Conservation (phyloP, 2,888 invertebrate genomes). For the Abscondita cerata region DNA sequence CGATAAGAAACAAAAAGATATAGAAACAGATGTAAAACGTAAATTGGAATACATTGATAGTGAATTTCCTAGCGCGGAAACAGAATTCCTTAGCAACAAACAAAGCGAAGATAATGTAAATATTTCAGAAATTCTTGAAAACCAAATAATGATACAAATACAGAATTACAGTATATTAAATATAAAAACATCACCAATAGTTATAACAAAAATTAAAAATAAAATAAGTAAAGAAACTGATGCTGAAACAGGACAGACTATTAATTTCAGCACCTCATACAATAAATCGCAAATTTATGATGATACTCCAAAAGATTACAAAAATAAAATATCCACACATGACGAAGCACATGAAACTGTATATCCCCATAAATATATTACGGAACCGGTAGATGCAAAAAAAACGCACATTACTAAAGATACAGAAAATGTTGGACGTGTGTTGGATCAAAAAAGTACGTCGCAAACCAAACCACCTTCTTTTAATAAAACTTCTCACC, state of each 20-base stretch:
- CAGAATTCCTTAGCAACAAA: slow-evolving; percentile 33
- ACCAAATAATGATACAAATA: slow-evolving; percentile 44
- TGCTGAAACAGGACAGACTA: slow-evolving; percentile 59
- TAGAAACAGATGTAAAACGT: slow-evolving; percentile 63
- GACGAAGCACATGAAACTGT: slow-evolving; percentile 47
- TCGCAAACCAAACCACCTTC: slow-evolving; percentile 36
- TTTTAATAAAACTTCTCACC: slow-evolving; percentile 37
- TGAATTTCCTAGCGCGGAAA: slow-evolving; percentile 23
- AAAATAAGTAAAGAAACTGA: slow-evolving; percentile 50
- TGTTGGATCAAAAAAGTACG: slow-evolving; percentile 12
- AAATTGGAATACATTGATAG: slow-evolving; percentile 55
- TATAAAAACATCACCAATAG: slow-evolving; percentile 46
- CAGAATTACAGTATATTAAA: slow-evolving; percentile 48
- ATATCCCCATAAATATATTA: slow-evolving; percentile 48
- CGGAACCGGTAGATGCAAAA: slow-evolving; percentile 14
- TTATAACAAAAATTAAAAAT: slow-evolving; percentile 46
- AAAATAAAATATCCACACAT: slow-evolving; percentile 48
- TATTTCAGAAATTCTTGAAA: slow-evolving; percentile 42
- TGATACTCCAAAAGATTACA: slow-evolving; percentile 60
- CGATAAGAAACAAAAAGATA: slow-evolving; percentile 62
- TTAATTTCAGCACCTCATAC: slow-evolving; percentile 61
- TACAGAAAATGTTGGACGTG: slow-evolving; percentile 10
- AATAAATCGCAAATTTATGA: slow-evolving; percentile 65
- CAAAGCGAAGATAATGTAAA: slow-evolving; percentile 38
- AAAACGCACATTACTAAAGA: neutral